Percentiles rank a stretch among this genome's conserved stretches.
Conservation (phyloP, 2,888 invertebrate genomes). For the Drosophila falleni region DNA sequence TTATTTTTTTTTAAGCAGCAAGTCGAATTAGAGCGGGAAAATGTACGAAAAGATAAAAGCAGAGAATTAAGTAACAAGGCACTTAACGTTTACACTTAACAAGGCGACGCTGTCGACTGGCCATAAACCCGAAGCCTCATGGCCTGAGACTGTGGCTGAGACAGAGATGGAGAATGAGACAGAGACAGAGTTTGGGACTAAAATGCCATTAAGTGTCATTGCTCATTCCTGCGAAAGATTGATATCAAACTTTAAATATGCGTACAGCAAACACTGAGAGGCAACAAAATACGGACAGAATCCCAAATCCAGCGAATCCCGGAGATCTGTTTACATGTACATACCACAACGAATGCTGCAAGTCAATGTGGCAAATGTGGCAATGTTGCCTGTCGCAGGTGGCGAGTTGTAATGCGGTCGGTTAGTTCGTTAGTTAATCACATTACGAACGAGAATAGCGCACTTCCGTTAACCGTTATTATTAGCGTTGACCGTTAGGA, state of each 20-base stretch:
- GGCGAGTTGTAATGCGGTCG: conserved; percentile 50
- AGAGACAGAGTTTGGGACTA: conserved; percentile 45
- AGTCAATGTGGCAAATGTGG: conserved; percentile 26
- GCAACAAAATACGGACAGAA: conserved; percentile 16
- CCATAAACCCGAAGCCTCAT: conserved; percentile 40
- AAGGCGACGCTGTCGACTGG: conserved; percentile 62
- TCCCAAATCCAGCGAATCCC: conserved; percentile 25
- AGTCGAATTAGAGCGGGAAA: conserved; percentile 73
- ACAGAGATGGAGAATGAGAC: conserved; percentile 7
- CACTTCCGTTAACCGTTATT: conserved; percentile 53
- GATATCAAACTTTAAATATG: conserved; percentile 76
- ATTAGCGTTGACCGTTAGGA: conserved; percentile 20
- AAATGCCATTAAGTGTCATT: conserved; percentile 80
- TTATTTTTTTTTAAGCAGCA: conserved; percentile 39
- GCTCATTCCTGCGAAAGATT: conserved; percentile 79
- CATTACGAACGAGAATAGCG: conserved; percentile 46
- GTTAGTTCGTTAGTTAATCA: conserved; percentile 52
- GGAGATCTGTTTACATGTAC: conserved; percentile 26
- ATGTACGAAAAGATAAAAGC: conserved; percentile 71
- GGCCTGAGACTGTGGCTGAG: conserved; percentile 1
- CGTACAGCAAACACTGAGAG: conserved; percentile 52
- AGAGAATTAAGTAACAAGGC: conserved; percentile 78
- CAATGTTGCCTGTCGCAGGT: conserved; percentile 44
- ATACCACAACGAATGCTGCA: conserved; percentile 53
- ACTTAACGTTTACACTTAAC: conserved; percentile 80